Evolutionary conservation across 53 echinoderm and acorn worm species (phyloP).

Genomic region (Temnopleurus reevesii): DNA sequence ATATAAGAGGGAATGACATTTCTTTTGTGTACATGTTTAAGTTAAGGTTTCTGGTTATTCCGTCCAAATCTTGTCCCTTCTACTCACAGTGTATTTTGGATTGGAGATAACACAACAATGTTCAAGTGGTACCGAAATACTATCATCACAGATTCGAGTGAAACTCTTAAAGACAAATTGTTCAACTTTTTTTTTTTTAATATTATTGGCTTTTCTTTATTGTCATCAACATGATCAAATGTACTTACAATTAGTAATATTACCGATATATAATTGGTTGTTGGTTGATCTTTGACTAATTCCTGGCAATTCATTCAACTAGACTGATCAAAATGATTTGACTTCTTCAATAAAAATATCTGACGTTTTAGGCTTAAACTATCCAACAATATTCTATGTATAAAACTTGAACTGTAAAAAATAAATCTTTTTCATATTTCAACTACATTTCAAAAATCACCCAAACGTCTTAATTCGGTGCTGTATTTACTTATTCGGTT

Average conservation of each 20-base stretch:
- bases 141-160: too few species aligned
- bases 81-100: too few species aligned
- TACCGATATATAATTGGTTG: background rate
- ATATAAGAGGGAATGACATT: too few species aligned
- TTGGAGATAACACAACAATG: too few species aligned
- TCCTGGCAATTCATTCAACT: background rate
- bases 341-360: background rate
- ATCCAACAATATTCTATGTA: background rate
- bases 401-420: conserved; percentile 3
- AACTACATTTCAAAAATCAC: conserved; percentile 4
- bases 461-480: background rate
- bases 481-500: background rate
- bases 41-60: too few species aligned
- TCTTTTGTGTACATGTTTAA: too few species aligned
- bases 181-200: too few species aligned
- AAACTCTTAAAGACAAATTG: too few species aligned
- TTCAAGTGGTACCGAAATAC: too few species aligned
- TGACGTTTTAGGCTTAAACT: background rate
- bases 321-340: background rate
- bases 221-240: conserved; percentile 16
- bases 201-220: background rate
- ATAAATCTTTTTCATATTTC: background rate
- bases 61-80: too few species aligned
- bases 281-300: background rate
- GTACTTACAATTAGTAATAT: background rate